Conservation (phyloP, 2,113 vertebrate genomes). For the Oplegnathus fasciatus region DNA sequence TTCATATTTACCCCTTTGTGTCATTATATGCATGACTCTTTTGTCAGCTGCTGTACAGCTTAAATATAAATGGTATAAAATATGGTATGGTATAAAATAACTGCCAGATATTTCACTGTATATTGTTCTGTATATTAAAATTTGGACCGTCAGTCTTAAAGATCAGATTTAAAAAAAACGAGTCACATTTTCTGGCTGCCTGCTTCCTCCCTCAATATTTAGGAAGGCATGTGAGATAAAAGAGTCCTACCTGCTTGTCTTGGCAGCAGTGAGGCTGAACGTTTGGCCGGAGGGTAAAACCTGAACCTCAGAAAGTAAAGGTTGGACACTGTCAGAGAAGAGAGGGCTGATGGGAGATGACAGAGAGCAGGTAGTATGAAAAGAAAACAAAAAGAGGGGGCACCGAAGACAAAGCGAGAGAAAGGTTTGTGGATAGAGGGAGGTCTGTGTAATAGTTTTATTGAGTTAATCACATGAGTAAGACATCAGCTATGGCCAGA, state of each 20-base stretch:
- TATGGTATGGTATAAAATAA: not conserved
- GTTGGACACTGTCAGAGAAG: constrained; percentile 12
- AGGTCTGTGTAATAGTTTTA: constrained; percentile 77
- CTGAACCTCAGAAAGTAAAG: constrained; percentile 20
- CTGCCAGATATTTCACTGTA: not conserved
- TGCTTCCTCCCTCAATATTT: constrained; percentile 9
- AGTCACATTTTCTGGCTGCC: constrained; percentile 12
- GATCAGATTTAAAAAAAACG: constrained; percentile 8
- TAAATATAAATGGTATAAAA: too few relatives aligned
- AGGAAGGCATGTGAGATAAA: not conserved
- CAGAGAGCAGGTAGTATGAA: constrained; percentile 48
- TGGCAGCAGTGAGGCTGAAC: constrained; percentile 44
- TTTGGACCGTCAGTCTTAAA: constrained; percentile 10
- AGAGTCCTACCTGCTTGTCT: constrained; percentile 44
- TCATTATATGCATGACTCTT: not conserved
- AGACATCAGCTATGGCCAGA: constrained; percentile 70
- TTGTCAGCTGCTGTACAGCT: not conserved
- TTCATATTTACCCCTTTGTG: not conserved
- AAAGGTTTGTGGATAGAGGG: constrained; percentile 30
- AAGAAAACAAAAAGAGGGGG: constrained; percentile 60
- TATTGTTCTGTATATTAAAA: constrained; percentile 13
- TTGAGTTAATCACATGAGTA: constrained; percentile 82
- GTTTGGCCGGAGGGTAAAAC: constrained; percentile 52
- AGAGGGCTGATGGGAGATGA: constrained; percentile 30
- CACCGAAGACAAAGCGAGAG: constrained; percentile 30